Evolutionary conservation across 2,888 invertebrate species (phyloP), one percentile per base, ranked within the genome.

Genomic region (Congeria kusceri): DNA sequence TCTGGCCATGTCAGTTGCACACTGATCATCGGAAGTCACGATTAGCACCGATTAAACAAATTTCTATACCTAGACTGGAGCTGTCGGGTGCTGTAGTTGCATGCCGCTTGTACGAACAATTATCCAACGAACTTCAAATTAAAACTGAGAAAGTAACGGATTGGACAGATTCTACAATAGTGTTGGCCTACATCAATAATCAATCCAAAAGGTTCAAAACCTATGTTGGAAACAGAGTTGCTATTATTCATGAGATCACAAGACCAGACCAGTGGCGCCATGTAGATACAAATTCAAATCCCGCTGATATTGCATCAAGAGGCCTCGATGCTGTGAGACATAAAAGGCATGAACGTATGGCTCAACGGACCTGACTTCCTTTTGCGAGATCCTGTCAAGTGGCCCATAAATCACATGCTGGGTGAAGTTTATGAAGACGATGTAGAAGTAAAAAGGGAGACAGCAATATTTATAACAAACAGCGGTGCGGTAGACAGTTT

Each of bases 141-240:
- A 56, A 56, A 4, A 11, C 71, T 23, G 58, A 63, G 28, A 18
- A 39, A 7, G 49, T 47, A 3, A 49, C 39, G 1, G 73, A 67
- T 44, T 77, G 72, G 77, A 67, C 77, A 4, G 77, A 77, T 47
- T 65, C 65, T 9, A 72, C 25, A n/a, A 62, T 77, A n/a, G 56
- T 67, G 11, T 46, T 77, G 7, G 61, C 47, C 3, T 73, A 73
- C 58, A 73, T 77, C 29, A 59, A 44, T 20, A 77, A 77, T 32
- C 58, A 44, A 20, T 29, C 56, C 25, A 32, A 29, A n/a, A 47
- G 72, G 1, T 77, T 77, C 46, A 59, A 77, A 20, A 73, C 72
- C 2, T 77, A 73, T 56, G 72, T 73, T 3, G 77, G 59, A 1
- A 73, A 53, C n/a, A 53, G 53, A 18, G 20, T 53, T 23, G 53